These are phyloP conservation scores for Echinops telfairi DNA, from an alignment of 2,113 vertebrate genomes.

Conservation along the genomic window DNA sequence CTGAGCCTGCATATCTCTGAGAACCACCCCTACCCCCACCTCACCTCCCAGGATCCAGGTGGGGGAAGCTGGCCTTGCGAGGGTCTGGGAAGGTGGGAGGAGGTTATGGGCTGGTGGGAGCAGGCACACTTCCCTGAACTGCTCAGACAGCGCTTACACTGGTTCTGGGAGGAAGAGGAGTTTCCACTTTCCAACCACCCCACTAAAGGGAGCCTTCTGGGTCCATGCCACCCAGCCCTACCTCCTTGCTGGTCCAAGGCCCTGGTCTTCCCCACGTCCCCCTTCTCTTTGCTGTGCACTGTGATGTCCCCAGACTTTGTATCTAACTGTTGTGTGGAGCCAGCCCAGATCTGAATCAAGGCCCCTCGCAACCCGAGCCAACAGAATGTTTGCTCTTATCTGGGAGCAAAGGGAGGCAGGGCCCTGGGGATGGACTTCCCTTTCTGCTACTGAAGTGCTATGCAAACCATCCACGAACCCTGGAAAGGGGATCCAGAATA, in stretches of 20 bases:
- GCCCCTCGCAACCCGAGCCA: not conserved
- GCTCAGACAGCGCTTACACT: not conserved
- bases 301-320: not conserved
- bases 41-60: not conserved
- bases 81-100: not conserved
- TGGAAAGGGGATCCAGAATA: not conserved
- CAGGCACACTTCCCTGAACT: not conserved
- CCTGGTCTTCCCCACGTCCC: not conserved
- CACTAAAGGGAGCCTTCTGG: fast-evolving
- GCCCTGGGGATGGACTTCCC: not conserved
- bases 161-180: not conserved
- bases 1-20: not conserved
- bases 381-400: not conserved
- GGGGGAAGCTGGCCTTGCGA: constrained; percentile 12
- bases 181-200: not conserved
- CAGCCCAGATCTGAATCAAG: not conserved
- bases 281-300: not conserved
- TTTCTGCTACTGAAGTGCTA: not conserved
- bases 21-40: not conserved
- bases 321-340: not conserved
- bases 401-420: not conserved
- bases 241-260: not conserved
- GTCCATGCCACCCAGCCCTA: not conserved
- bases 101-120: not conserved
- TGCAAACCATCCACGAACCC: not conserved